Conservation (phyloP, 2,113 vertebrate species). For the Cavia porcellus region DNA sequence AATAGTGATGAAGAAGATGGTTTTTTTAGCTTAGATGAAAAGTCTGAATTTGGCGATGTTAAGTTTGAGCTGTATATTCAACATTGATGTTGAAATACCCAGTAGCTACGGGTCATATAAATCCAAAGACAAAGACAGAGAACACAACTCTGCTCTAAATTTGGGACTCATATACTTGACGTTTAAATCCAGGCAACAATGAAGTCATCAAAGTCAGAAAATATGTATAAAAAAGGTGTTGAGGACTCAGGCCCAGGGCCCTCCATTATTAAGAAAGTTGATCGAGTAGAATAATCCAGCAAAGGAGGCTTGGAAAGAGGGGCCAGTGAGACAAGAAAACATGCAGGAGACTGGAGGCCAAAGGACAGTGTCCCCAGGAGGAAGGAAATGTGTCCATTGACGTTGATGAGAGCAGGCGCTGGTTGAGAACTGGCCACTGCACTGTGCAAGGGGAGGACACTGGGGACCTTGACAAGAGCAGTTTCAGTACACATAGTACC, state of each 20-base stretch:
- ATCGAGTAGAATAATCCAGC: neutral
- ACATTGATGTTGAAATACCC: neutral
- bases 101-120: neutral
- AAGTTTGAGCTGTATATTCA: neutral
- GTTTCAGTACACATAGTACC: neutral
- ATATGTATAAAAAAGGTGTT: neutral
- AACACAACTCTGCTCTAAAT: neutral
- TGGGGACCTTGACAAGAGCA: neutral
- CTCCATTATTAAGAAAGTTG: neutral
- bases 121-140: neutral
- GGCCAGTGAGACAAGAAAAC: neutral
- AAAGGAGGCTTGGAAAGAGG: neutral
- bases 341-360: neutral
- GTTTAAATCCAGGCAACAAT: neutral
- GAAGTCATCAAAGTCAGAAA: neutral
- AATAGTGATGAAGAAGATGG: neutral
- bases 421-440: neutral
- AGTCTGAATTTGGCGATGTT: neutral
- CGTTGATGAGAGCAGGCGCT: no score
- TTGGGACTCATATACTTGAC: neutral
- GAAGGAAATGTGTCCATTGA: neutral
- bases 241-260: neutral
- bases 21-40: neutral
- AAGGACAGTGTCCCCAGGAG: neutral
- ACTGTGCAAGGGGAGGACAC: neutral